phyloP scores from a whole-genome alignment of 2,113 vertebrate genomes.

The Notarius lentiginosus region DNA sequence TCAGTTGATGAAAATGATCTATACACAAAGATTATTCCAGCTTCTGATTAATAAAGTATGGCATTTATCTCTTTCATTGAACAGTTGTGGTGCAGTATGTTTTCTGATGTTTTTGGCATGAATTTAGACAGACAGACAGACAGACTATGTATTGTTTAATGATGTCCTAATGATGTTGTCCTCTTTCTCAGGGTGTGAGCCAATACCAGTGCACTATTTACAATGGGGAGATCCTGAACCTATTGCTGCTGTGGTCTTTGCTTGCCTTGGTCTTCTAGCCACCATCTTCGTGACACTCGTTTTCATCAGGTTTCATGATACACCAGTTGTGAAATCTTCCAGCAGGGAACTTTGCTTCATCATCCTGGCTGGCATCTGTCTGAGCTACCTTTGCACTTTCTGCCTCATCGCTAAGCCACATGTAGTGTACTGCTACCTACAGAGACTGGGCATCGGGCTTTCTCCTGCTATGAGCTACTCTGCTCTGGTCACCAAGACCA shows the following conservation, averaged over 20 bases:
- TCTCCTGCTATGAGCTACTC: constrained; percentile 99
- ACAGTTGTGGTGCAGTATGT: neutral
- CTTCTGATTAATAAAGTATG: constrained; percentile 25
- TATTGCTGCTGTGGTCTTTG: constrained; percentile 93
- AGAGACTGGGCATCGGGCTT: constrained; percentile 92
- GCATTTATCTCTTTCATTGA: constrained; percentile 9
- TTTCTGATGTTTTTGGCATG: neutral
- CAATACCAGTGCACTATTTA: constrained; percentile 92
- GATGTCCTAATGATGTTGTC: constrained; percentile 7
- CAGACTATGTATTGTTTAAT: too few relatives aligned
- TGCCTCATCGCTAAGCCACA: constrained; percentile 94
- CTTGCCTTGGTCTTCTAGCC: constrained; percentile 90
- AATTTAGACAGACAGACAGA: neutral
- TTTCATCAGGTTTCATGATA: constrained; percentile 95
- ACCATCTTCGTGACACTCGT: constrained; percentile 92
- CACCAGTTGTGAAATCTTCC: constrained; percentile 96
- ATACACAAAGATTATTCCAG: constrained; percentile 35
- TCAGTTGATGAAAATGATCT: constrained; percentile 29
- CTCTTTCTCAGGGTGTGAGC: constrained; percentile 83
- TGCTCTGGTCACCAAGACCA: constrained; percentile 96
- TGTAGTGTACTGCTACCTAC: constrained; percentile 91
- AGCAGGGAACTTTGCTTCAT: constrained; percentile 98
- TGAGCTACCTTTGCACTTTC: constrained; percentile 96
- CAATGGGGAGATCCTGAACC: constrained; percentile 96
- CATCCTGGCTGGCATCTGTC: constrained; percentile 92